Base-by-base conservation (phyloP, 1,140 invertebrate genomes). In the Drosophila pseudoananassae region DNA sequence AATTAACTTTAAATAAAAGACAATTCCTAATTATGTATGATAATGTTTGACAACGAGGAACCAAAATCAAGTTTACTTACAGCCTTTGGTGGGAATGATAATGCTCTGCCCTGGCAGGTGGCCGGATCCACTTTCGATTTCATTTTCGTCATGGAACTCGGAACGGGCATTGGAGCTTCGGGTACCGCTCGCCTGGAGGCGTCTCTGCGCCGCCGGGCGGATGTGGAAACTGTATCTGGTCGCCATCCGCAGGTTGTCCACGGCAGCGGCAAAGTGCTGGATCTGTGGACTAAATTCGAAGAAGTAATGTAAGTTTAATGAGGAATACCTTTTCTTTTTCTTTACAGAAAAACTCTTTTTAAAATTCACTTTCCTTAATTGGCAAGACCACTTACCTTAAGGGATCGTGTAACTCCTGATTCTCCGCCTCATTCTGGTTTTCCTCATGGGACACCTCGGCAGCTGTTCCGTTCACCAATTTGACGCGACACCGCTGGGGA, bases 201-300 rank as follows among this genome's bases (percentile, higher is more conserved):
- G 58, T 45, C 73, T 72, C 27, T 76, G 75, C 5, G 68, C 78
- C 5, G 90, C 70, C 0, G 94, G 94, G 15, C 93, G 92, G 14
- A 97, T 95, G 92, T 95, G 94, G 73, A 97, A 95, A 8, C 95
- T 95, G 85, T 97, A 97, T 40, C 95, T 96, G 14, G 96, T 96
- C 15, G 95, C 94, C 95, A 96, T 96, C 10, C 95, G 92, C 33
- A 96, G 91, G 51, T 95, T 95, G 10, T 93, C 93, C 40, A 96
- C 93, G 7, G 93, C 93, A 0, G 94, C 92, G 1, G 92, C 92
- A 83, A 93, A 95, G 33, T 89, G 82, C 1, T 76, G 88, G 7
- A 88, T 65, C 17, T 78, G 79, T 7, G 64, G 9, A 29, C 84
- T 88, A 51, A 12, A 33, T 29, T 15, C 20, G 17, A 51, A 15